phyloP scores from a whole-genome alignment of 30 jellyfish, hydroid and myxozoan genomes.

The Clytia hemisphaerica region DNA sequence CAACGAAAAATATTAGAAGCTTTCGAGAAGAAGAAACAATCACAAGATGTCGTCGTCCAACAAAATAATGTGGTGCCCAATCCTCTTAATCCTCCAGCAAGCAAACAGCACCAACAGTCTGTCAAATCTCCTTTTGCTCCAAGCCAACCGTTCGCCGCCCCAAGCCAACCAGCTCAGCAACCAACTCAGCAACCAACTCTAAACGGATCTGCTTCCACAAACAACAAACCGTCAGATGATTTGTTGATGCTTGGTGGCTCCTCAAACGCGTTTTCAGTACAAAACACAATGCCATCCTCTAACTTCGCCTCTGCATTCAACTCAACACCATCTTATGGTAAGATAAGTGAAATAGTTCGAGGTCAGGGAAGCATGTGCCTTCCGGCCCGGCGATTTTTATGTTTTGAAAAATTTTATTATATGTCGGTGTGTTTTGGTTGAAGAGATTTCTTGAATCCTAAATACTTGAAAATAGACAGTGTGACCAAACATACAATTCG shows the following conservation, averaged over 20 bases:
- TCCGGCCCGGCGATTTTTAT: too few relatives aligned
- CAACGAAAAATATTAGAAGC: conserved; percentile 56
- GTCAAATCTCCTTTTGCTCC: too few relatives aligned
- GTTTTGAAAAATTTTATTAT: neutral
- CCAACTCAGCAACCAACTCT: conserved; percentile 45
- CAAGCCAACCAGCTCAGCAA: conserved; percentile 33
- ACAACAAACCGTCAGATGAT: conserved; percentile 32
- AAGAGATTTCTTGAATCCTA: neutral
- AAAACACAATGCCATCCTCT: neutral
- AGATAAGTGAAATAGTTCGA: neutral
- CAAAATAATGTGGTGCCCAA: conserved; percentile 13
- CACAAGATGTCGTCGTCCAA: conserved; percentile 1
- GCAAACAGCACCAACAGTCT: too few relatives aligned
- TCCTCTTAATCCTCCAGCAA: too few relatives aligned
- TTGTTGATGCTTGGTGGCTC: neutral
- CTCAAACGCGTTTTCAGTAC: neutral
- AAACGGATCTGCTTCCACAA: conserved; percentile 47
- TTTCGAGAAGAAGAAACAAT: conserved; percentile 34
- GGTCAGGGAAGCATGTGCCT: neutral
- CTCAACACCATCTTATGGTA: neutral
- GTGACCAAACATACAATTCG: too few relatives aligned
- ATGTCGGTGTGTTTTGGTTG: neutral
- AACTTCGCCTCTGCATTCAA: neutral
- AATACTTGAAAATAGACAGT: neutral
- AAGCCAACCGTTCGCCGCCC: conserved; percentile 25